Base-by-base conservation (phyloP, 2,113 vertebrate genomes). In the Dicaeum eximium region DNA sequence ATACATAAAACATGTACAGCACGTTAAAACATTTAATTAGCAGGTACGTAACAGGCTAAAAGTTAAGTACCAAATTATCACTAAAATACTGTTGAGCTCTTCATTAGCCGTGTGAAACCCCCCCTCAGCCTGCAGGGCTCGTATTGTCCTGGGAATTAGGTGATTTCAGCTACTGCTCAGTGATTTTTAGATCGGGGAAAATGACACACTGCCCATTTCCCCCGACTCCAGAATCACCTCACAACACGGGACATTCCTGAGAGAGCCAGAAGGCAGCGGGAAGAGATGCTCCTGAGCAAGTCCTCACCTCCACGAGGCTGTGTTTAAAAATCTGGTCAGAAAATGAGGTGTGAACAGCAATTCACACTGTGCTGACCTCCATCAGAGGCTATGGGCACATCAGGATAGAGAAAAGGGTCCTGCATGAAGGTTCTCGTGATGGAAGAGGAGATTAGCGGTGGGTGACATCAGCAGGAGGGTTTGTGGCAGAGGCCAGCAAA, bases 21-120 rank as follows among this genome's bases (percentile, higher is more conserved):
- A 86, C 91, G 78, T 93, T 95, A 96, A 97, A 97, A 93, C 88
- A 95, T 93, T 96, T 96, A 96, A 97, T 97, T 96, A 96, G 51
- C 84, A 89, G 18, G 45, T 92, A 86, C 53, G 27, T 80, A 94
- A 78, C 53, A 71, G 82, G 75, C 56, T 73, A 92, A 94, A 96
- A 96, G 74, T 95, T 96, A 97, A 97, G 88, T 65, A 88, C 84
- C 72, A 92, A 95, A 96, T 97, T 84, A 90, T 90, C 64, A 79
- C 75, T 61, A 85, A 93, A 95, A 93, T 54, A 57, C 61, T 81
- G 79, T 54, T 95, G 65, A 96, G 82, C 61, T 93, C 88, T 73
- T 96, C 89, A 88, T 91, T 92, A 93, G 64, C 90, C 37, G 19
- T 11, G 30, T 65, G 89, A 92, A 93, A 80, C 60, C 67, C 67